phyloP scores from a whole-genome alignment of 2,888 invertebrate species.

The Dysmachus trigonus region DNA sequence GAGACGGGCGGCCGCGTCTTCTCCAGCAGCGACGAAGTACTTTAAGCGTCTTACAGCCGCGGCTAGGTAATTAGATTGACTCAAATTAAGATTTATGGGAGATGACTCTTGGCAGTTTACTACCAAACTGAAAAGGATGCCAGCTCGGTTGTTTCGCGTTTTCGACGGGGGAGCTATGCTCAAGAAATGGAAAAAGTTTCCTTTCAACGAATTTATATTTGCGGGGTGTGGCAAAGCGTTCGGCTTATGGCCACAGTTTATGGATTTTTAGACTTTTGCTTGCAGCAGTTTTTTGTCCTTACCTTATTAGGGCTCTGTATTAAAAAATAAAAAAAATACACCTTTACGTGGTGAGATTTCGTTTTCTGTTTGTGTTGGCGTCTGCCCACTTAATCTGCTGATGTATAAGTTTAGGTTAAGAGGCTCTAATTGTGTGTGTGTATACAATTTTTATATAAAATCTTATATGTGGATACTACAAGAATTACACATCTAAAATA shows the following conservation, averaged over 20 bases:
- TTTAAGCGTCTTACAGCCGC: not conserved
- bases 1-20: not conserved
- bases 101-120: not conserved
- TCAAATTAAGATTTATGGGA: constrained; percentile 32
- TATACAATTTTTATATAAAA: too few relatives aligned
- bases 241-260: not conserved
- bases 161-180: not conserved
- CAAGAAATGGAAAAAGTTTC: not conserved
- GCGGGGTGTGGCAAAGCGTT: not conserved
- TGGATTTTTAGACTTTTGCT: not conserved
- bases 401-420: not conserved
- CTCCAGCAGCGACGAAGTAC: not conserved
- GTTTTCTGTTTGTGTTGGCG: not conserved
- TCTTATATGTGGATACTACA: too few relatives aligned
- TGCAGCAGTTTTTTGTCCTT: not conserved
- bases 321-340: not conserved
- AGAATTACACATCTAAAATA: too few relatives aligned
- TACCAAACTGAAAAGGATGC: not conserved
- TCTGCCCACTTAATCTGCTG: not conserved
- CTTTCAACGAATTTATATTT: not conserved
- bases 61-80: constrained; percentile 15
- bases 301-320: not conserved
- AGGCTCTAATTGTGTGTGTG: not conserved
- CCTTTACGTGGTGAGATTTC: not conserved
- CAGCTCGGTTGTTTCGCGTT: not conserved